Conservation (phyloP, 2,797 vertebrate genomes). For the Mus spretus region DNA sequence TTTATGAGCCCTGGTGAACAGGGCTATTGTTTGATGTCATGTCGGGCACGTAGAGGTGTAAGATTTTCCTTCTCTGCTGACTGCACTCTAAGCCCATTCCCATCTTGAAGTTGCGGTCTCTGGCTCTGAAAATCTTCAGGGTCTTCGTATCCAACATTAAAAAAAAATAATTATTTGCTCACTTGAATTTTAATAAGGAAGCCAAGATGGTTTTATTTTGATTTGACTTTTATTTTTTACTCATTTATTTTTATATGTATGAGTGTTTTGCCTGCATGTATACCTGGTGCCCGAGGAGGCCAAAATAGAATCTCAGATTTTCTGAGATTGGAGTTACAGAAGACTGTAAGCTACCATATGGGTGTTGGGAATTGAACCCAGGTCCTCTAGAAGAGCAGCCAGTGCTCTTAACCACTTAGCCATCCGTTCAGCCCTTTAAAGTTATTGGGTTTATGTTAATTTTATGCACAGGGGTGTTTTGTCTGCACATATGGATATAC, state of each 20-base stretch:
- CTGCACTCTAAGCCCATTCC: constrained; percentile 40
- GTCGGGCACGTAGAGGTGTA: constrained; percentile 55
- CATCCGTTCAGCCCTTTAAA: not conserved
- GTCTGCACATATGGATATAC: not conserved
- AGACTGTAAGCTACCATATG: not conserved
- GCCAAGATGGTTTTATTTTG: not conserved
- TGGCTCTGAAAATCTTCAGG: constrained; percentile 59
- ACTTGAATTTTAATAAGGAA: not conserved
- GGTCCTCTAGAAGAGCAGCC: not conserved
- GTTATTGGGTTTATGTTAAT: not conserved
- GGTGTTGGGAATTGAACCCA: not conserved
- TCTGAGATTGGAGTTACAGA: not conserved
- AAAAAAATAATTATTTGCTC: constrained; percentile 29
- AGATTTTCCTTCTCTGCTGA: constrained; percentile 28
- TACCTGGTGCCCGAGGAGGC: not conserved
- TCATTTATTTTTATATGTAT: not conserved
- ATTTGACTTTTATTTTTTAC: not conserved
- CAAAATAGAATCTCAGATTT: not conserved
- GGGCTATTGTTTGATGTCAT: constrained; percentile 8
- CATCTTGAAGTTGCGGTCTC: constrained; percentile 44
- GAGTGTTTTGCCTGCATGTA: not conserved
- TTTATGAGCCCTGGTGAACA: not conserved
- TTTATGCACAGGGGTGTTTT: not conserved
- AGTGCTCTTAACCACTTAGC: not conserved
- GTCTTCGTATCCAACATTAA: constrained; percentile 52